phyloP scores from a whole-genome alignment of 2,797 vertebrate genomes.

The Pitangus sulphuratus region DNA sequence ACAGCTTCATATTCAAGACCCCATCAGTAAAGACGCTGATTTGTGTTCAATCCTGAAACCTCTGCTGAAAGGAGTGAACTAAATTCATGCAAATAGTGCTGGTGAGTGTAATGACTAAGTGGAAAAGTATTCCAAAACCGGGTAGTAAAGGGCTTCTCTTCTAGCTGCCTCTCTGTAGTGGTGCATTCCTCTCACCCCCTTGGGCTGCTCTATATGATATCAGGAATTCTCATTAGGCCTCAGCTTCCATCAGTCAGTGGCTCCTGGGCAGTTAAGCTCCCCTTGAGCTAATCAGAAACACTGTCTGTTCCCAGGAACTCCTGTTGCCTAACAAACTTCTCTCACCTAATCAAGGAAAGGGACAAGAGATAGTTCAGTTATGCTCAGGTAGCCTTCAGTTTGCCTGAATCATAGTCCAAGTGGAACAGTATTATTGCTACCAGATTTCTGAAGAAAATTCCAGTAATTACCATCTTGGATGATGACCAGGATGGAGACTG shows the following conservation, averaged over 20 bases:
- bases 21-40: not conserved
- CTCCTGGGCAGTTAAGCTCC: not conserved
- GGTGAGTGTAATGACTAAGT: not conserved
- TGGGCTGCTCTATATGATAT: rapidly evolving
- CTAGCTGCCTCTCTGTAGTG: not conserved
- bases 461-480: not conserved
- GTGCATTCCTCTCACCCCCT: not conserved
- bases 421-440: not conserved
- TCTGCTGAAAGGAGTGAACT: not conserved
- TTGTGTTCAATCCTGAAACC: not conserved
- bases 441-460: not conserved
- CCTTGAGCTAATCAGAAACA: not conserved
- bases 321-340: not conserved
- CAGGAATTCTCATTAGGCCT: not conserved
- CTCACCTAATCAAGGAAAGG: not conserved
- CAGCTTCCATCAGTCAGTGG: not conserved
- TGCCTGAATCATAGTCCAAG: not conserved
- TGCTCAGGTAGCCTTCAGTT: not conserved
- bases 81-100: not conserved
- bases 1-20: not conserved
- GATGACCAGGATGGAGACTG: not conserved
- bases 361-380: not conserved
- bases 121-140: not conserved
- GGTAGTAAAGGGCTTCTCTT: not conserved
- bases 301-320: not conserved